A percentile compares a stretch with the other conserved stretches of the same genome.
Evolutionary conservation across 2,797 vertebrate species (phyloP).

Genomic region (Cirrhinus molitorella): DNA sequence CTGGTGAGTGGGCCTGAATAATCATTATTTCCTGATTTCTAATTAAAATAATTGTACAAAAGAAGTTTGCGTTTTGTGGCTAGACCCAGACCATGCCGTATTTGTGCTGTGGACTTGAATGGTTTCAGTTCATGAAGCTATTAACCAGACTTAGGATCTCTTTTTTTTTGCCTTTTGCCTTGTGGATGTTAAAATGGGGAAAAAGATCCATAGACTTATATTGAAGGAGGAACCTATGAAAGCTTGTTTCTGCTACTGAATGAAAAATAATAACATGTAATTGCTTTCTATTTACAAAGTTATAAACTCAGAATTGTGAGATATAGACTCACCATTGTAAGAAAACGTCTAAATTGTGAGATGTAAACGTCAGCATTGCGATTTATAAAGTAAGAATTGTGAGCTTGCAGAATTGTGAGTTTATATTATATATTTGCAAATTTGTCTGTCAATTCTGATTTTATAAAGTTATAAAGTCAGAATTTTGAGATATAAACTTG

Average conservation of each 20-base stretch:
- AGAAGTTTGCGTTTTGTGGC: not conserved
- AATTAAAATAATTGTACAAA: not conserved
- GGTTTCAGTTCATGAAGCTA: not conserved
- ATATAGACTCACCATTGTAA: not conserved
- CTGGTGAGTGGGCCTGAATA: constrained; percentile 79
- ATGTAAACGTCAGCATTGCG: not conserved
- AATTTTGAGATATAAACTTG: not conserved
- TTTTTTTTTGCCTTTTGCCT: not conserved
- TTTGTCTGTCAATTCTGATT: no score
- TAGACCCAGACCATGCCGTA: not conserved
- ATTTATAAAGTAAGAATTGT: no score
- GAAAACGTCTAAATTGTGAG: no score
- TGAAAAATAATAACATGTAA: no score
- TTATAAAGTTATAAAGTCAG: not conserved
- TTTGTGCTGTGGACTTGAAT: not conserved
- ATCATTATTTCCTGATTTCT: not conserved
- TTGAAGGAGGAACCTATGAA: not conserved
- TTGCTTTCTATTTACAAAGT: no score
- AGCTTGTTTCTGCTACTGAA: no score
- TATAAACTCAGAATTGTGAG: not conserved
- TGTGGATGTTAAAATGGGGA: no score
- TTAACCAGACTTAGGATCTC: not conserved
- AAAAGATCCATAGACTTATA: not conserved
- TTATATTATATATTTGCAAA: no score
- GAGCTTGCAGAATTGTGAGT: no score